Percentiles rank a stretch among this genome's conserved stretches.
Evolutionary conservation across 1,140 invertebrate species (phyloP).

Genomic region (Eubasilissa regina): DNA sequence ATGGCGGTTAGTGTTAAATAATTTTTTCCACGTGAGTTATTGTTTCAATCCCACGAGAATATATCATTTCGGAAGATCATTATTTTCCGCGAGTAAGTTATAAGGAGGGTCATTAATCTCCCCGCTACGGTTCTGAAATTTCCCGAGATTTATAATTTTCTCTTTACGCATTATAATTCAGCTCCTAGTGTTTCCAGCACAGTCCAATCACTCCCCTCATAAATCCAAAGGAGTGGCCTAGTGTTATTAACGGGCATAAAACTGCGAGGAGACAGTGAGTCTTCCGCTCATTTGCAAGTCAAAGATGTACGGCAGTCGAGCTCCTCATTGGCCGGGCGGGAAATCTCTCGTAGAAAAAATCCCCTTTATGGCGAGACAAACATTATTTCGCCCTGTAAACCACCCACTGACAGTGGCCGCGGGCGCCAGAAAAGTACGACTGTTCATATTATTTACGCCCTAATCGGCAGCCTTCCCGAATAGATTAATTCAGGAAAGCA

Average conservation of each 20-base stretch:
- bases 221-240: slow-evolving; percentile 38
- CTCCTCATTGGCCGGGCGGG: slow-evolving; percentile 44
- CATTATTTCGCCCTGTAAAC: neutral
- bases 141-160: slow-evolving; percentile 48
- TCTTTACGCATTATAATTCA: slow-evolving; percentile 50
- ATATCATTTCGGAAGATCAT: slow-evolving; percentile 39
- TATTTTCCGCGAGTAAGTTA: slow-evolving; percentile 33
- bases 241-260: slow-evolving; percentile 56
- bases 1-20: neutral
- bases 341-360: slow-evolving; percentile 1
- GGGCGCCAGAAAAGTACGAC: neutral
- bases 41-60: slow-evolving; percentile 36
- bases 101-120: slow-evolving; percentile 37
- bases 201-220: slow-evolving; percentile 50
- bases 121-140: slow-evolving; percentile 8
- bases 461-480: slow-evolving; percentile 1
- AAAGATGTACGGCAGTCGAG: slow-evolving; percentile 30
- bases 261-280: slow-evolving; percentile 50
- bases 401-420: neutral
- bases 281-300: slow-evolving; percentile 53
- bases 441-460: neutral
- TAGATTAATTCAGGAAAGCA: too few species aligned
- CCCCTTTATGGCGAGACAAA: slow-evolving; percentile 17
- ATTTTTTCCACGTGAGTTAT: slow-evolving; percentile 34
- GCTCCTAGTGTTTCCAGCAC: slow-evolving; percentile 25